Conservation (phyloP, 2,797 vertebrate genomes). For the Bovichtus variegatus region DNA sequence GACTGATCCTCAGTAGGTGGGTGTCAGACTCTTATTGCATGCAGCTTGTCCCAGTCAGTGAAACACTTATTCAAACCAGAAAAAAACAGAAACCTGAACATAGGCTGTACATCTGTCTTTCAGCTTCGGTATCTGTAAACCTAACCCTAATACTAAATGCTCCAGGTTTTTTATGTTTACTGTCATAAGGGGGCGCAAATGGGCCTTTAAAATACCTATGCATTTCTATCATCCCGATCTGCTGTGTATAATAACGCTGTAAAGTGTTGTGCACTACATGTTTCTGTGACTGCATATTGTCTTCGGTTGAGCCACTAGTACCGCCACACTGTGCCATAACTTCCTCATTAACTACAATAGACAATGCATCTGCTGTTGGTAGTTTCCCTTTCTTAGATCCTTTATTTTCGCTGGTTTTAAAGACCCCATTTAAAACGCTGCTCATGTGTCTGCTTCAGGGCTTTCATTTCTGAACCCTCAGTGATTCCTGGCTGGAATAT, state of each 20-base stretch:
- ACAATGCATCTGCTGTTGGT: background rate
- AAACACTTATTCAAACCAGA: too few relatives aligned
- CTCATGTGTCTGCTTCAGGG: background rate
- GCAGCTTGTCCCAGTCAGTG: too few relatives aligned
- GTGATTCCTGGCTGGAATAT: background rate
- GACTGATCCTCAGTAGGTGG: too few relatives aligned
- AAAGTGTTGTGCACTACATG: background rate
- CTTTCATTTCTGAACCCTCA: background rate
- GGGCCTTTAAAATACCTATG: background rate
- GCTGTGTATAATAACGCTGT: background rate
- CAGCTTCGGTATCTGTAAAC: too few relatives aligned
- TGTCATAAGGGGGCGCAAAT: too few relatives aligned
- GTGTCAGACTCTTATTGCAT: too few relatives aligned
- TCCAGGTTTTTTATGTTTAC: too few relatives aligned
- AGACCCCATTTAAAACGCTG: background rate
- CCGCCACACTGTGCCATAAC: background rate
- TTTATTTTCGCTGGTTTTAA: background rate
- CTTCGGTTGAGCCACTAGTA: background rate
- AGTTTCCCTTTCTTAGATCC: too few relatives aligned
- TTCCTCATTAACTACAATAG: background rate
- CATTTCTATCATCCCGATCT: background rate
- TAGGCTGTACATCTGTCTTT: background rate
- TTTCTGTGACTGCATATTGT: slow-evolving; percentile 3
- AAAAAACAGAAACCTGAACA: too few relatives aligned
- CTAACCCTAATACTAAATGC: too few relatives aligned